Evolutionary conservation across 2,888 invertebrate genomes (phyloP).

Genomic region (Coenonympha arcania): DNA sequence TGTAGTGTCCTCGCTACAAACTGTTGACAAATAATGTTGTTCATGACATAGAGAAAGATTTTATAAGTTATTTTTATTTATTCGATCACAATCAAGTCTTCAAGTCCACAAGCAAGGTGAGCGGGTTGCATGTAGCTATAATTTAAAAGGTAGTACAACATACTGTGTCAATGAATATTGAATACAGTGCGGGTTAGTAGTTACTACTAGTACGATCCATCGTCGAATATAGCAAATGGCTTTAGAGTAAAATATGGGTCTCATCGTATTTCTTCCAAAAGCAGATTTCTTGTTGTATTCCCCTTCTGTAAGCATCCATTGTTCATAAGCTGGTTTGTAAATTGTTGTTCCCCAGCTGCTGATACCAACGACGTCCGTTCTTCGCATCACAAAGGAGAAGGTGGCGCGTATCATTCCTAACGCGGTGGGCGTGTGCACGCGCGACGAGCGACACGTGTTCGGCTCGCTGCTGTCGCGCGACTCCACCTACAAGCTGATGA

Average conservation of each 20-base stretch:
- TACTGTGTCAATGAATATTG: not conserved
- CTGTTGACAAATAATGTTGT: too few species aligned
- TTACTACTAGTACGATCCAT: too few species aligned
- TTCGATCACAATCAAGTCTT: not conserved
- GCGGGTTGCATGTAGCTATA: not conserved
- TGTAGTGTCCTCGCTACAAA: too few species aligned
- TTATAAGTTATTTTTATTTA: slow-evolving; percentile 1
- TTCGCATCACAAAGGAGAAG: slow-evolving; percentile 92
- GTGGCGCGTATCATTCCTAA: slow-evolving; percentile 96
- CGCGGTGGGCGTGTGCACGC: slow-evolving; percentile 91
- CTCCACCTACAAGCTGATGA: slow-evolving; percentile 89
- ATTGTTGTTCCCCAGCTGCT: slow-evolving; percentile 76
- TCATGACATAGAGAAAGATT: too few species aligned
- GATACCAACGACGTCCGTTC: slow-evolving; percentile 89
- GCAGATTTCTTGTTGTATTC: too few species aligned
- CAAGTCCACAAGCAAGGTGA: not conserved
- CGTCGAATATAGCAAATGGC: too few species aligned
- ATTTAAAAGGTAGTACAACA: not conserved
- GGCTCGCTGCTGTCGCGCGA: slow-evolving; percentile 92
- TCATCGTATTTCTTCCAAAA: too few species aligned
- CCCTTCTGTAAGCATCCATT: not conserved
- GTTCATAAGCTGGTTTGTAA: not conserved
- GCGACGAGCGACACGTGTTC: slow-evolving; percentile 89
- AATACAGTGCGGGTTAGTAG: not conserved
- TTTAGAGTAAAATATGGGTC: too few species aligned